Evolutionary conservation across 2,797 vertebrate species (phyloP), one percentile per base, ranked within the genome.

Genomic region (Rhinogobio ventralis): DNA sequence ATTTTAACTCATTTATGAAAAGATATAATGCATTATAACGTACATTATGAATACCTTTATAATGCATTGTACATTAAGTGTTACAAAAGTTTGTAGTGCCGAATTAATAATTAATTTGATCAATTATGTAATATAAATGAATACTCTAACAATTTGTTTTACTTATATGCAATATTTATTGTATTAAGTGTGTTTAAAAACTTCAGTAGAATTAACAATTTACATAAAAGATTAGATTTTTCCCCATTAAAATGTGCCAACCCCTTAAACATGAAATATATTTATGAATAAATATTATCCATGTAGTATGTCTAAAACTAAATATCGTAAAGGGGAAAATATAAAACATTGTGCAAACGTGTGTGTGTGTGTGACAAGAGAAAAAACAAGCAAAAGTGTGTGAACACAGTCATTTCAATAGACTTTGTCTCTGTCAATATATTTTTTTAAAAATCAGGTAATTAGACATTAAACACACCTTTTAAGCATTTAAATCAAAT

Each of bases 401-500:
- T 36, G 5, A 2, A 3, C 33, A 36, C 33, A 36, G 4, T 36
- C 2, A 17, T 14, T 66, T 66, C 4, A 14, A 30, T 23, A 53
- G 49, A 25, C 0, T 17, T n/a, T 66, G 23, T 49, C 19, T 51
- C 11, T 33, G 11, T 17, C 11, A 1, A 5, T 17, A 49, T 67
- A 10, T 51, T 6, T 19, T 14, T 14, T 5, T n/a, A 51, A 30
- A 33, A 79, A 25, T 3, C 25, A 60, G 36, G 5, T 11, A 25
- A 9, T 60, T 39, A 42, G 19, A 68, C 2, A 23, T 11, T 68
- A 11, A 45, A 71, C 51, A 51, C 19, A 7, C 10, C 0, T 45
- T 49, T 81, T 42, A 55, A 25, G 23, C 45, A 14, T 79, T 79
- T 45, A 7, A 80, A 68, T 53, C 5, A 55, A 55, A 75, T 23